phyloP scores from a whole-genome alignment of 2,113 vertebrate species.

The Sceloporus undulatus region DNA sequence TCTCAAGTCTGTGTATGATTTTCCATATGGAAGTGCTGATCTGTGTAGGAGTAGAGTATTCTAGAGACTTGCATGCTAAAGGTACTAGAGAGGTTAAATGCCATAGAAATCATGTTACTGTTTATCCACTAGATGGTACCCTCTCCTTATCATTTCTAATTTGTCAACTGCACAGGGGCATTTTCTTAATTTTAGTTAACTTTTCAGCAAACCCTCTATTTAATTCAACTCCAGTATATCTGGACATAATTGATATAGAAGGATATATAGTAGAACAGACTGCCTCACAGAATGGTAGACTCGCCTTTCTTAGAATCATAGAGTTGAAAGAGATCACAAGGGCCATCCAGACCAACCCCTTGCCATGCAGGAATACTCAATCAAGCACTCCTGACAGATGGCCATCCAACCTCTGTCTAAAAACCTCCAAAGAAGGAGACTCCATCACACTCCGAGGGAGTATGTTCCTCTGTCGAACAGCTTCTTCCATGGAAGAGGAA shows the following conservation, averaged over 20 bases:
- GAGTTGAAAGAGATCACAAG: too few relatives aligned
- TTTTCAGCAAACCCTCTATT: constrained; percentile 49
- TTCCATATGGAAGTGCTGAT: constrained; percentile 28
- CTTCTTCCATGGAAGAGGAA: too few relatives aligned
- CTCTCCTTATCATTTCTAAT: constrained; percentile 64
- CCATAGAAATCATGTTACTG: constrained; percentile 48
- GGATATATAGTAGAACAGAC: too few relatives aligned
- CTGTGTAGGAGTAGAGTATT: constrained; percentile 27
- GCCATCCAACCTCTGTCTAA: too few relatives aligned
- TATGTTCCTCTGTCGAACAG: too few relatives aligned
- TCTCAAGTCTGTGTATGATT: not conserved
- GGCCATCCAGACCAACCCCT: too few relatives aligned
- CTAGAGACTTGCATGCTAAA: constrained; percentile 57
- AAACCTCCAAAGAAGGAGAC: too few relatives aligned
- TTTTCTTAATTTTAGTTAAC: constrained; percentile 23
- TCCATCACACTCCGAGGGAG: too few relatives aligned
- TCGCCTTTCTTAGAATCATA: too few relatives aligned
- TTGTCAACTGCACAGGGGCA: constrained; percentile 38
- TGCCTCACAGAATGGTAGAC: too few relatives aligned
- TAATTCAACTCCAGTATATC: constrained; percentile 43
- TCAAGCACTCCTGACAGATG: too few relatives aligned
- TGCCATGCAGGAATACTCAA: too few relatives aligned
- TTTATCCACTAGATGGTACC: constrained; percentile 78
- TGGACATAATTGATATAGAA: not conserved
- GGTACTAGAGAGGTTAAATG: constrained; percentile 61